Base-by-base conservation (phyloP, 2,888 invertebrate genomes). In the Brachyptera putata region DNA sequence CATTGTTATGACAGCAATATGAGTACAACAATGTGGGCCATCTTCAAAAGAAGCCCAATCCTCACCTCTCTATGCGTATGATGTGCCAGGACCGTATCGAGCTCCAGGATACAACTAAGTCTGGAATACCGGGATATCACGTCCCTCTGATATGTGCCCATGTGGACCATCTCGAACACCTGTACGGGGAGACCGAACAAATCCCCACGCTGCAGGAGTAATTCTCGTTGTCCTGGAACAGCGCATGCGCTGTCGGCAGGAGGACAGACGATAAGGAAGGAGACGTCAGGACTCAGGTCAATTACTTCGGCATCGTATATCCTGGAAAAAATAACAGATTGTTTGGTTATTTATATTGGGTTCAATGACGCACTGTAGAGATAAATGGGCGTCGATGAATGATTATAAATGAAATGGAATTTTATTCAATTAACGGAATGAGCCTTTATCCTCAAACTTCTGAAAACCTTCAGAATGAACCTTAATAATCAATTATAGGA, bases 221-320 rank as follows among this genome's bases (percentile, higher is more conserved):
- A 85, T 73, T 96, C 95, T 55, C 87, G 84, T 68, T 92, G 88
- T 24, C 92, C 89, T 0, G 91, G 91, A 0, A 91, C 91, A 1
- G 91, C 91, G 72, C 97, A 98, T 0, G 96, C 94, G 56, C 89
- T 86, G 70, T 96, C 96, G 0, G 89, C 88, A 0, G 95, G 90
- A 0, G 97, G 97, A 68, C 96, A 89, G 53, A 97, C 82, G 70
- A 98, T 85, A 2, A 99, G 81, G 69, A 98, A 89, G 57, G 95
- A 91, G 43, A 98, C 93, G 66, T 95, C 92, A 58, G 82, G 81
- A 69, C 90, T 92, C 25, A 97, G 80, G 75, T 98, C 96, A 64
- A 98, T 86, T 37, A 98, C 91, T 78, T 98, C 97, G 4, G 89
- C 82, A 71, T 95, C 94, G 75, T 95, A 98, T 59, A 98, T 78